Percentiles rank a stretch among this genome's conserved stretches.
Conservation (phyloP, 2,797 vertebrate genomes). For the Acanthurus leucopareius region DNA sequence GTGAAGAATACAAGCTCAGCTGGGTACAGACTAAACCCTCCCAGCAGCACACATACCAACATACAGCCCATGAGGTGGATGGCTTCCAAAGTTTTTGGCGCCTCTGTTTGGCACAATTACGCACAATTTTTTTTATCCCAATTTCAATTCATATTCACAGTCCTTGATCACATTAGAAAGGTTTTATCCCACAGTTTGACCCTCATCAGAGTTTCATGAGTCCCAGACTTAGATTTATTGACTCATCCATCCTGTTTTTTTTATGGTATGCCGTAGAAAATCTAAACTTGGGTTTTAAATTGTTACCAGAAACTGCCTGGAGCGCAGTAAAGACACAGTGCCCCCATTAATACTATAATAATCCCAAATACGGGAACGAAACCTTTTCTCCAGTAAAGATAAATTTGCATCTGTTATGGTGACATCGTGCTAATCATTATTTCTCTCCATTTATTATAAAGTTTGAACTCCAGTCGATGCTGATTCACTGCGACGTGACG, state of each 20-base stretch:
- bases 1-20: conserved; percentile 23
- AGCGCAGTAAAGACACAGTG: too few relatives aligned
- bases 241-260: background rate
- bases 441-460: conserved; percentile 60
- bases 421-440: background rate
- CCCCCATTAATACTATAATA: too few relatives aligned
- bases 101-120: conserved; percentile 19
- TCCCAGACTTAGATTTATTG: background rate
- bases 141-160: background rate
- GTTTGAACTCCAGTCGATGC: conserved; percentile 94
- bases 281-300: background rate
- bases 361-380: too few relatives aligned
- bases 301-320: background rate
- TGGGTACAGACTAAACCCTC: background rate
- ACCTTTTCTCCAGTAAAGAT: too few relatives aligned
- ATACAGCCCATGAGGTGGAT: background rate
- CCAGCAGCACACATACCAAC: background rate
- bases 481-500: conserved; percentile 90
- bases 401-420: background rate
- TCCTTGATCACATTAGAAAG: background rate
- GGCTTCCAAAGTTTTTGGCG: background rate
- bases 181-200: background rate
- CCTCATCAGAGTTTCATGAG: background rate
- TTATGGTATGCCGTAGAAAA: background rate
- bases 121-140: background rate